Evolutionary conservation across 1,140 invertebrate genomes (phyloP), one percentile per base, ranked within the genome.

Genomic region (Euura saliciscinereae): DNA sequence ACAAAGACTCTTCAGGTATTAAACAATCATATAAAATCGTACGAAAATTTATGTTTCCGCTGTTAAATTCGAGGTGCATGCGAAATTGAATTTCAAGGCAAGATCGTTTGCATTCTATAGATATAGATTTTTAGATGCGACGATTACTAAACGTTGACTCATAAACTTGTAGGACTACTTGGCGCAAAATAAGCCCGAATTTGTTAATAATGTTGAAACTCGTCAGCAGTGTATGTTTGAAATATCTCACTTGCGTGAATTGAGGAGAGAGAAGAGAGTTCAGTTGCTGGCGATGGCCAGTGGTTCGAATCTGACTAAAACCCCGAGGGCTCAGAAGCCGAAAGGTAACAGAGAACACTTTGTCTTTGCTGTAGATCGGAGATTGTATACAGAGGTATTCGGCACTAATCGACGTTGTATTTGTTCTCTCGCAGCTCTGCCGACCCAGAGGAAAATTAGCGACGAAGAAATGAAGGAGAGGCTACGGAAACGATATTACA

Each of bases 401-500:
- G 46, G 7, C 45, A 45, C 2, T 44, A 10, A 10, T 11, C 59
- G 11, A 11, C 8, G 44, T 45, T 43, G 42, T 7, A 4, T 72
- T 72, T 73, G 11, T 44, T 74, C 66, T 70, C n/a, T 8, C 81
- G 7, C 45, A 86, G 86, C 74, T 71, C 77, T 51, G 2, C n/a
- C 73, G 66, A 65, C 81, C n/a, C 84, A 85, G 73, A 86, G 76
- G 73, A 85, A 88, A 70, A 82, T 89, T 45, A 82, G 78, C n/a
- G 83, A 89, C 43, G 82, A 84, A 74, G 83, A 88, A 71, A 85
- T 90, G 78, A 84, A 85, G 68, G 76, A 83, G 67, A 82, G 86
- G 74, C 85, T 88, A 6, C 85, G 86, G n/a, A 85, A 82, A 71
- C 85, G 89, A 13, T 89, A 90, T 76, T 78, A 80, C 4, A 82